A percentile compares a stretch with the other conserved stretches of the same genome.
Conservation (phyloP, 2,888 invertebrate species). For the Hololepta plana region DNA sequence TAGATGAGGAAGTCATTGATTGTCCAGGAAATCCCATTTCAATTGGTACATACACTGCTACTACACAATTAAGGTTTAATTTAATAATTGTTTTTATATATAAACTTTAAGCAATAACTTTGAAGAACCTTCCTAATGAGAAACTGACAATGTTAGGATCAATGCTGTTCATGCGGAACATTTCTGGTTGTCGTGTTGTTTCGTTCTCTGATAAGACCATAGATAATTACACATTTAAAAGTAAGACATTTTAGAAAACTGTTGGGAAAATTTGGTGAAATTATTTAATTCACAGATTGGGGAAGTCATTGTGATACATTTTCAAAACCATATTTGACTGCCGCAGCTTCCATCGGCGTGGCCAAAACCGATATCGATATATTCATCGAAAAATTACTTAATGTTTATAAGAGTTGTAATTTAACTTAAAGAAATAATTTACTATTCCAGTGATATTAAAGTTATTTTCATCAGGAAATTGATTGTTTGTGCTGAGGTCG, state of each 20-base stretch:
- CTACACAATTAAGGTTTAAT: constrained; percentile 8
- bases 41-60: constrained; percentile 31
- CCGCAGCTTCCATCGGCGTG: constrained; percentile 54
- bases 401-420: background rate
- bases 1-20: constrained; percentile 38
- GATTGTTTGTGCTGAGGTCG: too few relatives aligned
- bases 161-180: constrained; percentile 51
- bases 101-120: constrained; percentile 25
- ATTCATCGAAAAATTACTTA: constrained; percentile 39
- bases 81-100: constrained; percentile 12
- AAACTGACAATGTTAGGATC: constrained; percentile 45
- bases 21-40: constrained; percentile 54
- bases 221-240: too few relatives aligned
- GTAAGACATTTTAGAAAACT: too few relatives aligned
- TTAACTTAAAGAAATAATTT: too few relatives aligned
- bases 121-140: constrained; percentile 25
- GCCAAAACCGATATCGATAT: constrained; percentile 44
- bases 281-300: constrained; percentile 36
- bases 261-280: too few relatives aligned
- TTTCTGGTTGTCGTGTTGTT: constrained; percentile 53
- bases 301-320: constrained; percentile 45
- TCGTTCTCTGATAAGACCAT: too few relatives aligned
- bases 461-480: too few relatives aligned
- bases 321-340: constrained; percentile 49
- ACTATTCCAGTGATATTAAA: background rate